Percentiles rank a stretch among this genome's conserved stretches.
These are phyloP conservation scores for Phylloscopus whistleri DNA, from an alignment of 2,113 vertebrate species.

Conservation along the genomic window DNA sequence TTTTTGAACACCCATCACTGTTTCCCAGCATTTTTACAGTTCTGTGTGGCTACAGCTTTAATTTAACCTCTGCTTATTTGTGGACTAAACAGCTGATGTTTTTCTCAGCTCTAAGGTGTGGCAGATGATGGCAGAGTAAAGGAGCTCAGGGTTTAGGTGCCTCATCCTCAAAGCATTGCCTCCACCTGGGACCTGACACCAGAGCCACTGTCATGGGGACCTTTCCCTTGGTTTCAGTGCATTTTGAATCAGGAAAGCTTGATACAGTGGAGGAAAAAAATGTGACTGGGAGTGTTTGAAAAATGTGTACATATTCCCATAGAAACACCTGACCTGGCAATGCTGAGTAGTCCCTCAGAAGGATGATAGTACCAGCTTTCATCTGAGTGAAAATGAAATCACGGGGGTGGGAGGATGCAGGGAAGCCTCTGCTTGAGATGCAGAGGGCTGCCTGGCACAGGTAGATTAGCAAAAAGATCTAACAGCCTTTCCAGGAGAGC, in stretches of 20 bases:
- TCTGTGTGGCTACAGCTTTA: background rate
- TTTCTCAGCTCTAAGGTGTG: background rate
- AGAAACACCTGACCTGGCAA: background rate
- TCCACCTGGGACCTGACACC: background rate
- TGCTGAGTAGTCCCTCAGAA: background rate
- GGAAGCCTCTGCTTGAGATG: background rate
- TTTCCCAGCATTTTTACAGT: background rate
- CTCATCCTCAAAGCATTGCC: background rate
- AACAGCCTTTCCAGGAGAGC: background rate
- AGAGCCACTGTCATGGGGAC: background rate
- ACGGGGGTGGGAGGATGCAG: background rate
- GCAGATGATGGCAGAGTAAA: background rate
- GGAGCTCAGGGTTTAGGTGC: background rate
- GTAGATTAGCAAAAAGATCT: background rate
- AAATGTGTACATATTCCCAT: background rate
- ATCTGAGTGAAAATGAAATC: background rate
- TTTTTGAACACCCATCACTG: background rate
- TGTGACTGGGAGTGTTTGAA: background rate
- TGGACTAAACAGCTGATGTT: background rate
- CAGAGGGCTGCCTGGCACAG: background rate
- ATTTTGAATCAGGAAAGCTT: background rate
- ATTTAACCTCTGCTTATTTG: background rate
- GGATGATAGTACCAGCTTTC: background rate
- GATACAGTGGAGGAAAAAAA: background rate
- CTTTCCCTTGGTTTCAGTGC: background rate